phyloP scores from a whole-genome alignment of 2,113 vertebrate genomes.

The Corythaixoides concolor region DNA sequence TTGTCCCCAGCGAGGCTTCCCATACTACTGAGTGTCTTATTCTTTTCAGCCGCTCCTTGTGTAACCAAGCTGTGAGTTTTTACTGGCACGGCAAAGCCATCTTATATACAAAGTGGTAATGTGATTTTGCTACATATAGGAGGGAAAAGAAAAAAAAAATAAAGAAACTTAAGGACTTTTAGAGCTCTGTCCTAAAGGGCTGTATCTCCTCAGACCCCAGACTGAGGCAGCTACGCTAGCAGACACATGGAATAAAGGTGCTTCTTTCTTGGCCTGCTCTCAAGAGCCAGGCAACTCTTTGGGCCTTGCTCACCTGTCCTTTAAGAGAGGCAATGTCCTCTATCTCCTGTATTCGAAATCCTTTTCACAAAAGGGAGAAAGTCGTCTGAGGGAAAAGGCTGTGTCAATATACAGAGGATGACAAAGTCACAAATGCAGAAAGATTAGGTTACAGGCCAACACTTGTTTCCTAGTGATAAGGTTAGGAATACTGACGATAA shows the following conservation, averaged over 20 bases:
- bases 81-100: neutral
- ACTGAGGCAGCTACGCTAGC: neutral
- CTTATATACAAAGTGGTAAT: neutral
- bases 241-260: neutral
- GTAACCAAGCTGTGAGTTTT: accelerated
- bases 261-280: neutral
- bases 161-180: neutral
- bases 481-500: neutral
- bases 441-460: neutral
- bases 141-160: neutral
- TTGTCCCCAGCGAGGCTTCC: neutral
- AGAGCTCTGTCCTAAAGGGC: neutral
- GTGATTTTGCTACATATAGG: neutral
- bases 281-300: neutral
- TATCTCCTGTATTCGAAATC: neutral
- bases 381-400: neutral
- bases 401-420: neutral
- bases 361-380: neutral
- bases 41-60: neutral
- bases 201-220: neutral
- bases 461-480: slow-evolving; percentile 9
- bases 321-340: neutral
- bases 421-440: neutral
- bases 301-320: neutral
- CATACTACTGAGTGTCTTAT: neutral